A percentile compares a stretch with the other conserved stretches of the same genome.
Evolutionary conservation across 2,797 vertebrate genomes (phyloP).

Genomic region (Apodemus agrarius): DNA sequence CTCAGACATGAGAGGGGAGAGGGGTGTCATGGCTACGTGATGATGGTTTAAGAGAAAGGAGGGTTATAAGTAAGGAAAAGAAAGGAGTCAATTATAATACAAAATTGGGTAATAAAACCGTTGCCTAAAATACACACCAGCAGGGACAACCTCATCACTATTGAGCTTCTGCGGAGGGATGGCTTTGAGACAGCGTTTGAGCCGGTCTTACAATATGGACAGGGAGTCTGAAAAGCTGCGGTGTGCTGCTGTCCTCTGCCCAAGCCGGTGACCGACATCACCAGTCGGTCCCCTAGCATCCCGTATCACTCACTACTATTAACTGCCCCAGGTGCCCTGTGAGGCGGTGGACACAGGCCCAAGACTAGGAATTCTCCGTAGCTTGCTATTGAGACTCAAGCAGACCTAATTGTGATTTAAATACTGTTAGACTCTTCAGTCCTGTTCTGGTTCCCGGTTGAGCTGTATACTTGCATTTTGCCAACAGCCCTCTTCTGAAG

Average conservation of each 20-base stretch:
- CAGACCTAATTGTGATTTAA: neutral
- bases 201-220: neutral
- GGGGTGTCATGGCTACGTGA: neutral
- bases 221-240: neutral
- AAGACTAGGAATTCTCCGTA: neutral
- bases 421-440: neutral
- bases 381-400: neutral
- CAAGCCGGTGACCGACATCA: neutral
- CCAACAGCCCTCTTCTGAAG: neutral
- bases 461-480: neutral
- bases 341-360: neutral
- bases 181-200: neutral
- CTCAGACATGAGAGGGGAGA: neutral
- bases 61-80: neutral
- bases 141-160: accelerated
- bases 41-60: neutral
- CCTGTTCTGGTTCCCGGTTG: neutral
- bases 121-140: neutral
- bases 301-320: neutral
- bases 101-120: no score
- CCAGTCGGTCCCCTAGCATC: neutral
- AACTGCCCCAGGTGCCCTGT: neutral
- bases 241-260: neutral
- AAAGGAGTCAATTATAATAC: no score
- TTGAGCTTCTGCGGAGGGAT: neutral